Evolutionary conservation across 2,797 vertebrate species (phyloP).

Genomic region (Mionectes olivaceus): DNA sequence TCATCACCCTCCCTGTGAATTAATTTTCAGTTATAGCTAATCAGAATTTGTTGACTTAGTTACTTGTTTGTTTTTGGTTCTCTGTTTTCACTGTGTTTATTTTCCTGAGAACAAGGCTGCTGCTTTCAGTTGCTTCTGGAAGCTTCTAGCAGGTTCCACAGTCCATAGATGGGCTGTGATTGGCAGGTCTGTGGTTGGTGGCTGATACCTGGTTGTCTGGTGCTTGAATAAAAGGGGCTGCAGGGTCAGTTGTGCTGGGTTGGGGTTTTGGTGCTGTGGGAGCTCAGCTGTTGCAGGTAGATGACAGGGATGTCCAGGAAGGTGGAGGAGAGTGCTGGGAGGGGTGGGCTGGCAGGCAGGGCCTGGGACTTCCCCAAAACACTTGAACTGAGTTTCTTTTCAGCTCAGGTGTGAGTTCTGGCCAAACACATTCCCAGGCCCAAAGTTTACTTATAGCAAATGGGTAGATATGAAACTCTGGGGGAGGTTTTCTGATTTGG

Average conservation of each 20-base stretch:
- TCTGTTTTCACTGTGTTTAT: accelerated
- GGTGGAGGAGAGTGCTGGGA: no score
- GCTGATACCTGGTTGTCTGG: not conserved
- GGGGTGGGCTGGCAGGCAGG: not conserved
- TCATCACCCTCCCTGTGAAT: not conserved
- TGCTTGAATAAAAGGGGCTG: not conserved
- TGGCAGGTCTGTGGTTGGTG: no score
- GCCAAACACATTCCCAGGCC: no score
- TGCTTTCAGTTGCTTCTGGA: not conserved
- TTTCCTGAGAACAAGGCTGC: accelerated
- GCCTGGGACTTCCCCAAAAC: accelerated
- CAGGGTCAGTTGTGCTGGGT: accelerated
- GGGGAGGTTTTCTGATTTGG: not conserved
- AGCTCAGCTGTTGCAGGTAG: accelerated
- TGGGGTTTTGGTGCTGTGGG: no score
- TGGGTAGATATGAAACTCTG: accelerated
- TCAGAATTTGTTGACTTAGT: not conserved
- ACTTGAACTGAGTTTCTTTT: not conserved
- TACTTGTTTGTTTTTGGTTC: not conserved
- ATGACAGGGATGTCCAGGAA: accelerated
- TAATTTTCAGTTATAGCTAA: not conserved
- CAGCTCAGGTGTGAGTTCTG: accelerated
- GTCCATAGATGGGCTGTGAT: not conserved
- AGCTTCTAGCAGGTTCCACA: not conserved
- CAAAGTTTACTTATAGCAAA: not conserved